Base-by-base conservation (phyloP, 2,888 invertebrate genomes). In the Eustalomyia histrio region DNA sequence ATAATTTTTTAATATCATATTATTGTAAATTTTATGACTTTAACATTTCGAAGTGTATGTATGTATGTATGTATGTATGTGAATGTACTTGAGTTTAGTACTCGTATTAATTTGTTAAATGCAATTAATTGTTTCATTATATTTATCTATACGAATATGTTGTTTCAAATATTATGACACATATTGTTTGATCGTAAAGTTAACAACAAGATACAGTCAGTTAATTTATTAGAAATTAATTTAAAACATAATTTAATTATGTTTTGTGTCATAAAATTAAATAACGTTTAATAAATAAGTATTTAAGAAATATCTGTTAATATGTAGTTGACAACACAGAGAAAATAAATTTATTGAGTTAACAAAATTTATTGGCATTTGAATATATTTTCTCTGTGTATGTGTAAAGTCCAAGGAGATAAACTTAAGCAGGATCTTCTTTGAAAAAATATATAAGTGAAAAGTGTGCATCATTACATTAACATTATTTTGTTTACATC, bases 31-130 rank as follows among this genome's bases (percentile, higher is more conserved):
- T 72, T 78, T 67, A 78, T 67, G 60, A 61, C 53, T 64, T 7
- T 53, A 29, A 21, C 18, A 60, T 18, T 60, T 14, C n/a, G 16
- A 12, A 29, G n/a, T 29, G 16, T n/a, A 3, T 64, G 21, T 17
- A 12, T 55, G 14, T 55, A n/a, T 16, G 52, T 50, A 5, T 24
- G 29, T 57, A 50, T 2, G 16, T 17, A 47, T 29, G 14, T 10
- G 18, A 14, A n/a, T 64, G 8, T 12, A 24, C n/a, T 3, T n/a
- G 17, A 18, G 68, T 71, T 4, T 76, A 18, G 8, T 74, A n/a
- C n/a, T n/a, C n/a, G n/a, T n/a, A 80, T 83, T 79, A 82, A 76
- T 76, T 80, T 80, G 69, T 82, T 73, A 79, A 76, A 73, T 73
- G 82, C 69, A 65, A 76, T 82, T 76, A 76, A 79, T 79, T 79